phyloP scores from a whole-genome alignment of 2,113 vertebrate genomes.

The Hydrochoerus hydrochaeris region DNA sequence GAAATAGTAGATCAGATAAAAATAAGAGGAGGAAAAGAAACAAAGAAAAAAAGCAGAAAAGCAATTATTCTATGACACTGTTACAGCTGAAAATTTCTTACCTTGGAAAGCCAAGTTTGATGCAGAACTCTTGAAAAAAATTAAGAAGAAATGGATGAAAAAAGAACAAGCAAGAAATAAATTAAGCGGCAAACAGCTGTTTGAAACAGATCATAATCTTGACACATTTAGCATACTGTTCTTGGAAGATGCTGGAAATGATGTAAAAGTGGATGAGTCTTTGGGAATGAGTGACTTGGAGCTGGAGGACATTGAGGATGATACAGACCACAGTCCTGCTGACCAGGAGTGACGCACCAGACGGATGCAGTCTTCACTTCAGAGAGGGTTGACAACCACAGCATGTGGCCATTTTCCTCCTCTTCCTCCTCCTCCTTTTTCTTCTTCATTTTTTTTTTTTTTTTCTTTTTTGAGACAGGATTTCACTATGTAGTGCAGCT shows the following conservation, averaged over 20 bases:
- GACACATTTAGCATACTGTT: neutral
- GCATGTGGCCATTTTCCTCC: neutral
- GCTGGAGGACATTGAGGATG: neutral
- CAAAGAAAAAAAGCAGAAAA: slow-evolving; percentile 65
- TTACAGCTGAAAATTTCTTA: neutral
- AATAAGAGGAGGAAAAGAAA: slow-evolving; percentile 89
- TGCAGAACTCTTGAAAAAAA: neutral
- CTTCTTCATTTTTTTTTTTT: slow-evolving; percentile 59
- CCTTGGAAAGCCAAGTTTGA: neutral
- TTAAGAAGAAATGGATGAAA: neutral
- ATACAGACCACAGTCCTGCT: slow-evolving; percentile 82
- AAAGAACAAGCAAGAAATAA: neutral
- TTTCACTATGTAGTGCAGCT: too few relatives aligned
- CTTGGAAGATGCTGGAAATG: neutral
- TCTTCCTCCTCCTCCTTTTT: neutral
- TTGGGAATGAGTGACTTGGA: neutral
- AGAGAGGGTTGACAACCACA: neutral
- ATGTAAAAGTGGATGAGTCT: neutral
- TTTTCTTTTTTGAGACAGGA: too few relatives aligned
- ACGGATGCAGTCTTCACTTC: neutral
- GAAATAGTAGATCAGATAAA: slow-evolving; percentile 88
- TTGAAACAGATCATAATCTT: neutral
- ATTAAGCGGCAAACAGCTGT: neutral
- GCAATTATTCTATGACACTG: neutral
- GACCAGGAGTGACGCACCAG: slow-evolving; percentile 89